Conservation (phyloP, 2,113 vertebrate genomes). For the Phalacrocorax carbo region DNA sequence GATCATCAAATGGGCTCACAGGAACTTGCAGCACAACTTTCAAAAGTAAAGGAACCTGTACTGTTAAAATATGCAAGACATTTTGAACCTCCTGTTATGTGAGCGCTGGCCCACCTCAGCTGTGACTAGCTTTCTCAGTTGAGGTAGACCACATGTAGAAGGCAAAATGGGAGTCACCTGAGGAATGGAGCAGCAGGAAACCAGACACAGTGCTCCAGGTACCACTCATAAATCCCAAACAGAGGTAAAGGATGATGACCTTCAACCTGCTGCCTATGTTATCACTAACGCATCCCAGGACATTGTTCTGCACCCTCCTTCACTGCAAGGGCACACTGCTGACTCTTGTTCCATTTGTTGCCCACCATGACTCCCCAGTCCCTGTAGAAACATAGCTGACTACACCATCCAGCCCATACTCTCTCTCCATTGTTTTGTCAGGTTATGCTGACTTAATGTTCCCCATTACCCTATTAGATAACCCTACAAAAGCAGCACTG, state of each 20-base stretch:
- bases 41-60: background rate
- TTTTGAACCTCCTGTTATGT: background rate
- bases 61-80: background rate
- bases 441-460: background rate
- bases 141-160: background rate
- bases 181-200: background rate
- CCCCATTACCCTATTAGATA: background rate
- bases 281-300: background rate
- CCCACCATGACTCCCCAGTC: accelerated
- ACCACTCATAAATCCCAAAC: background rate
- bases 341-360: background rate
- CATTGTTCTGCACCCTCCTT: background rate
- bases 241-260: background rate
- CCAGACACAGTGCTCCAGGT: background rate
- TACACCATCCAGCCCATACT: background rate
- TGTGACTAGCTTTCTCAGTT: background rate
- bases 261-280: background rate
- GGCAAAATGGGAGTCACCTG: background rate
- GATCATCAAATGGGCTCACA: background rate
- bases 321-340: background rate
- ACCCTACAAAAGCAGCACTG: background rate
- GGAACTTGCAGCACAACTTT: background rate
- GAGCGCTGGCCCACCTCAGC: background rate
- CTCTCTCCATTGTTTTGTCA: background rate
- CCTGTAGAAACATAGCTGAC: background rate